Base-by-base conservation (phyloP, 2,888 invertebrate species). In the Entomobrya proxima region DNA sequence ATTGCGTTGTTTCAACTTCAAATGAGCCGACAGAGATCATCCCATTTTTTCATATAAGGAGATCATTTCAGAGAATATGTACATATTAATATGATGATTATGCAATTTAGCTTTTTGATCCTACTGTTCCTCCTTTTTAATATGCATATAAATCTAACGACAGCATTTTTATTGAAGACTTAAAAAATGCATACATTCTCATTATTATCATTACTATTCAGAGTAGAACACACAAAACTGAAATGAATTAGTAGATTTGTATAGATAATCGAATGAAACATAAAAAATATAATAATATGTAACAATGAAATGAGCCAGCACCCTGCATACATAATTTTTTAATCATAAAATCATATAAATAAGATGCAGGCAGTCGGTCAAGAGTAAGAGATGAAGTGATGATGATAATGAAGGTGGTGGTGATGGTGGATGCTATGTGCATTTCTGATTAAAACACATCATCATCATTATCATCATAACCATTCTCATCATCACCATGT, bases 41-140 rank as follows among this genome's bases (percentile, higher is more conserved):
- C 86, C 81, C 77, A 86, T 86, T 81, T 84, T 67, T 52, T 81
- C 86, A 30, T 81, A 81, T 81, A 86, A 86, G 86, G 86, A 81
- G 86, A 76, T 69, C 86, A 67, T 85, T 85, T 80, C 80, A 69
- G 15, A 27, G 55, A n/a, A n/a, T 24, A 13, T 55, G 55, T 55
- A 55, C 55, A 55, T 55, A 55, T 55, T 55, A n/a, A n/a, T n/a
- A 55, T 18, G 55, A 64, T 74, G 85, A 80, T 85, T 80, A 85
- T 85, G 85, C 76, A 85, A 85, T 58, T 77, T 55, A 61, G 21
- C 67, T 52, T 80, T 47, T 77, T 64, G 32, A 80, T 76, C 80
- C 79, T 72, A 72, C 55, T 84, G 72, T 76, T 83, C 75, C 64
- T 82, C 61, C 64, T 67, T 77, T 78, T 64, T 35, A 35, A 64